phyloP scores from a whole-genome alignment of 2,797 vertebrate species.

The Alosa sapidissima region DNA sequence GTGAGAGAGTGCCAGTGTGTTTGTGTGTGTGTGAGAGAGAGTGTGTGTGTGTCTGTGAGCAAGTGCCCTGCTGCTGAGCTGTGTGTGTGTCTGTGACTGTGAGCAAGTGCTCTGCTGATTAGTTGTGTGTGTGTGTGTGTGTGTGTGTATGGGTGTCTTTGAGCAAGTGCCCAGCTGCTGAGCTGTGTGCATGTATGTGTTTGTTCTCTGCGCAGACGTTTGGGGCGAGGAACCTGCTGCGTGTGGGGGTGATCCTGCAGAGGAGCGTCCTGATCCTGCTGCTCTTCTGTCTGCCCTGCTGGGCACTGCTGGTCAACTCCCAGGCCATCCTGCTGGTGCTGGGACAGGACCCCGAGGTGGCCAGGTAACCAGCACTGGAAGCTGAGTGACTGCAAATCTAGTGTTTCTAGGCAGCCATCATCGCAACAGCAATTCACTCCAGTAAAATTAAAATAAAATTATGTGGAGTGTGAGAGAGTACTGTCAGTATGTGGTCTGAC shows the following conservation, averaged over 20 bases:
- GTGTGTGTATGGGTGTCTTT: background rate
- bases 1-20: too few relatives aligned
- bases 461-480: too few relatives aligned
- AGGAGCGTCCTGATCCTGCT: constrained; percentile 79
- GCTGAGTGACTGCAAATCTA: too few relatives aligned
- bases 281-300: constrained; percentile 89
- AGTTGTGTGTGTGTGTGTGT: background rate
- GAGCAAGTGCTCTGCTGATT: too few relatives aligned
- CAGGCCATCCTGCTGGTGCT: constrained; percentile 77
- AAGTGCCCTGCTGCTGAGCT: background rate
- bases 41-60: background rate
- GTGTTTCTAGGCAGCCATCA: too few relatives aligned
- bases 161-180: background rate
- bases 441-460: too few relatives aligned
- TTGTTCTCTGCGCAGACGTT: constrained; percentile 74
- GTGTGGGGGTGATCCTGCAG: constrained; percentile 88
- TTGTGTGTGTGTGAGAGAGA: too few relatives aligned
- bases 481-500: too few relatives aligned
- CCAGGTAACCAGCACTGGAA: constrained; percentile 71
- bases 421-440: too few relatives aligned
- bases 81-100: background rate
- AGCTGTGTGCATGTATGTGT: background rate
- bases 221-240: constrained; percentile 82
- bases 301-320: constrained; percentile 86
- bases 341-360: constrained; percentile 78